phyloP scores from a whole-genome alignment of 2,888 invertebrate genomes.

The Diabrotica balteata region DNA sequence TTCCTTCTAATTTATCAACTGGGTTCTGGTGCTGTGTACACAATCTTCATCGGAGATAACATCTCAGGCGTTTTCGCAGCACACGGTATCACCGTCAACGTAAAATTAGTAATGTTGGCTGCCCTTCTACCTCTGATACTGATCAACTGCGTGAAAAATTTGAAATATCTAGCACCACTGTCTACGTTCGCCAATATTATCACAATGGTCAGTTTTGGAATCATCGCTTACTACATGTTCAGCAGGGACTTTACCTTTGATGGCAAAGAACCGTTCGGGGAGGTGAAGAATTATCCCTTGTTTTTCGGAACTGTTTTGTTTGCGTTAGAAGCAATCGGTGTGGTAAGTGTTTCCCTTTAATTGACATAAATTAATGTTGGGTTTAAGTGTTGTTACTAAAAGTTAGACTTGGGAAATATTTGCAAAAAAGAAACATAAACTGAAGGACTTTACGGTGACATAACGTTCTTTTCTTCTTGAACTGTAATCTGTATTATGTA shows the following conservation, averaged over 20 bases:
- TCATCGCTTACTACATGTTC: slow-evolving; percentile 77
- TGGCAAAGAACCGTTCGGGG: slow-evolving; percentile 62
- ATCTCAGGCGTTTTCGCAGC: slow-evolving; percentile 72
- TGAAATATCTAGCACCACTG: slow-evolving; percentile 83
- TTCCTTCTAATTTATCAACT: slow-evolving; percentile 89
- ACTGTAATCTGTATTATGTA: too few species aligned
- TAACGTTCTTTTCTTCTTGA: too few species aligned
- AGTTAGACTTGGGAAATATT: too few species aligned
- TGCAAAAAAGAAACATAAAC: too few species aligned
- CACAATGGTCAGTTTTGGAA: slow-evolving; percentile 77
- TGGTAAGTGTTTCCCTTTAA: slow-evolving; percentile 65
- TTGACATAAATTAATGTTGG: background rate
- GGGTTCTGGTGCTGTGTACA: slow-evolving; percentile 96
- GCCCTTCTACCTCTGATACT: slow-evolving; percentile 74
- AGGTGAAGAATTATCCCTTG: slow-evolving; percentile 70
- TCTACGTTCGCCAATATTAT: slow-evolving; percentile 83
- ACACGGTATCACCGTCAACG: slow-evolving; percentile 63
- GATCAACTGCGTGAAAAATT: slow-evolving; percentile 76
- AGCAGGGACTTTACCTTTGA: slow-evolving; percentile 67
- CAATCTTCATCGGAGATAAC: slow-evolving; percentile 90
- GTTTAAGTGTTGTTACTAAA: too few species aligned
- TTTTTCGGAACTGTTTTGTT: slow-evolving; percentile 92
- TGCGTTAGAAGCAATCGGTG: slow-evolving; percentile 84
- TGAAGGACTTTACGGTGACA: too few species aligned
- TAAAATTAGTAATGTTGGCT: slow-evolving; percentile 74